These are phyloP conservation scores for Eustalomyia histrio DNA, from an alignment of 2,888 invertebrate genomes.

Conservation along the genomic window DNA sequence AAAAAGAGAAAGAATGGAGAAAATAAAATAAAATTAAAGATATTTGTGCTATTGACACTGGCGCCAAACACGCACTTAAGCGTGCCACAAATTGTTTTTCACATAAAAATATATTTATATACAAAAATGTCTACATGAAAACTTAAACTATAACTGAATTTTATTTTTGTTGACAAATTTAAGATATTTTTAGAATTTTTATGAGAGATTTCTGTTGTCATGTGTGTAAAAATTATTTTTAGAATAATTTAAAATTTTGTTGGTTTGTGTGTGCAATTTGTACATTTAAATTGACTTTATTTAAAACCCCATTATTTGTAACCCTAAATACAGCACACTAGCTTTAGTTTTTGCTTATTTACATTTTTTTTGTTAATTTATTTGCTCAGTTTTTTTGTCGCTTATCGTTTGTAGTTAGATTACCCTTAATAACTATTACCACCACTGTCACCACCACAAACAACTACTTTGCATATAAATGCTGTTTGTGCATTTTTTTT, in stretches of 20 bases:
- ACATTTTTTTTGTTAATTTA: background rate
- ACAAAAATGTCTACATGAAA: conserved; percentile 30
- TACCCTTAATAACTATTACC: conserved; percentile 40
- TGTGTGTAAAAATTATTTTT: no score
- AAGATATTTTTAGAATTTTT: conserved; percentile 19
- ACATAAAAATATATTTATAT: conserved; percentile 27
- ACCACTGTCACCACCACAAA: conserved; percentile 39
- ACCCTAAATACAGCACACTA: no score
- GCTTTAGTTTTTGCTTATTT: background rate
- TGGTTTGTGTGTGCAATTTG: no score
- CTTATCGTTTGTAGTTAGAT: conserved; percentile 15
- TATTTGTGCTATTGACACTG: conserved; percentile 43
- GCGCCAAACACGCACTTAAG: conserved; percentile 50
- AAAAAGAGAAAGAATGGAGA: conserved; percentile 4
- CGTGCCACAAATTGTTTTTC: conserved; percentile 31
- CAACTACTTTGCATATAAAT: conserved; percentile 56
- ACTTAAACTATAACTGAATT: background rate
- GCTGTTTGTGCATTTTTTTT: conserved; percentile 51
- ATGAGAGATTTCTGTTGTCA: no score
- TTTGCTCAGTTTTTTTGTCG: conserved; percentile 20
- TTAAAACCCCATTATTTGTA: no score
- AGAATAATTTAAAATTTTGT: no score
- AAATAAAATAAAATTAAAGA: conserved; percentile 25
- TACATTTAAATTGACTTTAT: no score
- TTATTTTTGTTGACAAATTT: conserved; percentile 2